Base-by-base conservation (phyloP, 2,113 vertebrate genomes). In the Oryzias celebensis region DNA sequence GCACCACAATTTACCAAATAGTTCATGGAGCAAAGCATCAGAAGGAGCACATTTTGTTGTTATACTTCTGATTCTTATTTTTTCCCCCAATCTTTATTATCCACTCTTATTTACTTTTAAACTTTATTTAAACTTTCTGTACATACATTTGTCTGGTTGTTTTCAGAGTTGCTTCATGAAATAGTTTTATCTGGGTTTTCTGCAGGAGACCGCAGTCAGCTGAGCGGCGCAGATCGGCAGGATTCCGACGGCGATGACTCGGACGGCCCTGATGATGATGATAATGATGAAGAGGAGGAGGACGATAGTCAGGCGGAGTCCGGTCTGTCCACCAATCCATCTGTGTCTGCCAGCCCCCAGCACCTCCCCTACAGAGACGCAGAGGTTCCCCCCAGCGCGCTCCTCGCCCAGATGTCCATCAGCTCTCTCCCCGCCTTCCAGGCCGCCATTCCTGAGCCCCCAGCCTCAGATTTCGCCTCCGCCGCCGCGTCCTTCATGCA, bases 251-350 rank as follows among this genome's bases (percentile, higher is more conserved):
- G 84, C 2, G 96, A 99, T 7, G 97, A 98, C 69, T 98, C 97
- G 0, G 97, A 99, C 2, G 94, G 94, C 14, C 89, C 91, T 0
- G 96, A 98, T 3, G 91, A 93, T 4, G 96, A 99, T 44, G 95
- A 98, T 20, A 96, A 98, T 2, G 95, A 96, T 0, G 96, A 98
- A 17, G 97, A 99, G 0, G 97, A 99, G 0, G 97, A 98, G 46
- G 97, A 99, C n/a, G 97, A 99, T 85, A 98, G 96, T 84, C 96
- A 97, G 87, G 93, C 94, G 0, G 97, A 99, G 68, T 98, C 96
- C 0, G 93, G 94, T n/a, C 87, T 97, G 4, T 99, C 97, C 4
- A 94, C 96, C 2, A 93, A 95, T 0, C 96, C 97, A 1, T 99
- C 97, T 0, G 95, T 96, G 42, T 92, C 94, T 0, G 95, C 97